Evolutionary conservation across 2,113 vertebrate species (phyloP), one percentile per base, ranked within the genome.

Genomic region (Marmota flaviventris): DNA sequence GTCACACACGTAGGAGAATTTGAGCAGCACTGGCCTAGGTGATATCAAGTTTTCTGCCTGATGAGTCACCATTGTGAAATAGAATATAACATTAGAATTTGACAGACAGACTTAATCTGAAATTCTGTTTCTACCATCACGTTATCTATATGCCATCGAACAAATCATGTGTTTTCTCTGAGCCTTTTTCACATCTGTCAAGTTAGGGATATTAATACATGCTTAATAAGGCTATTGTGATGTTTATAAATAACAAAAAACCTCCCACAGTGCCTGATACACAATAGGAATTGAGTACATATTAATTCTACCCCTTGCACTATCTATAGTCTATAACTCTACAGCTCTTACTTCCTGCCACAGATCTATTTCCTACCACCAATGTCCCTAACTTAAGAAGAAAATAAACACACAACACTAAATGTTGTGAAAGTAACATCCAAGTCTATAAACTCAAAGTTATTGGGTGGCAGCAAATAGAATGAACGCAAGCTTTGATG

Each of bases 401-500:
- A 96, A 95, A 87, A 92, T 53, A 89, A 53, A 20, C 5, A 39
- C 13, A 73, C 89, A 89, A n/a, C 11, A 81, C 10, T 56, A 79
- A 45, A 67, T 91, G 61, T 86, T 91, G 29, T 63, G 39, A 92
- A 95, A 86, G 20, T 37, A 45, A n/a, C 14, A 61, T 63, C 12
- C 20, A 9, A 39, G 13, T 79, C 16, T 69, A 70, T 83, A 83
- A 94, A 56, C 13, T 16, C 70, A 67, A 48, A 42, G 1, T 16
- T 94, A 56, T 13, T 51, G 48, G 39, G 27, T 20, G 53, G 8
- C n/a, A 51, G 29, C 5, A 17, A 75, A 73, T 24, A 29, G 20
- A 77, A 78, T 63, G 58, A 92, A 92, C 13, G 39, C n/a, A 58
- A 22, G 5, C 13, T 39, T 91, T 51, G n/a, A 42, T 16, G 25